Evolutionary conservation across 1,140 invertebrate genomes (phyloP), one percentile per base, ranked within the genome.

Genomic region (Muscidifurax raptorellus): DNA sequence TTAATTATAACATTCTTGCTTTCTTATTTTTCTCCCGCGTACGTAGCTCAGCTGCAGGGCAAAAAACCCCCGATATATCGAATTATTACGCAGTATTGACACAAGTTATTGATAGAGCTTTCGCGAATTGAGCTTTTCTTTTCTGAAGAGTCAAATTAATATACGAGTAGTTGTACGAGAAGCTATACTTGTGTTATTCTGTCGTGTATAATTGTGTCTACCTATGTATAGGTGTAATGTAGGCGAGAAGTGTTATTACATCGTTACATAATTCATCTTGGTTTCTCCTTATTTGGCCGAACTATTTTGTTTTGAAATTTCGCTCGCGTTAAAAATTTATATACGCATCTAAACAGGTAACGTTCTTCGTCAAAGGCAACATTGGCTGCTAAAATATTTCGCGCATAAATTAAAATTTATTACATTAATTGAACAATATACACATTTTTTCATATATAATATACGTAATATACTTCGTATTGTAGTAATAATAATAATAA

Each of bases 71-170:
- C 13, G 18, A 25, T 25, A 40, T 77, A 5, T 59, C 6, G 52
- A 59, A 1, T 59, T 18, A 13, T 47, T 47, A 40, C 76, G 15
- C 18, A 71, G 40, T 79, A 84, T 64, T 79, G 77, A 84, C 76
- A 44, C 40, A 59, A 59, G 40, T 78, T 83, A 83, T 72, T 83
- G 59, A 25, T 83, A 83, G 67, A 32, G 44, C 36, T 83, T 52
- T 77, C 59, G 36, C 52, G 47, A 59, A 82, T 75, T 36, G 9
- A 66, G 9, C 72, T 36, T 66, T 71, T 10, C 7, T 72, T 36
- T 27, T n/a, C 25, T 28, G 66, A 12, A 25, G 25, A 69, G 66
- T 69, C 25, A n/a, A 13, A 69, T 0, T n/a, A 59, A 67, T 27
- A n/a, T n/a, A n/a, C n/a, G n/a, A n/a, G n/a, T n/a, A n/a, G n/a